Evolutionary conservation across 2,113 vertebrate species (phyloP).

Genomic region (Rhizomys pruinosus): DNA sequence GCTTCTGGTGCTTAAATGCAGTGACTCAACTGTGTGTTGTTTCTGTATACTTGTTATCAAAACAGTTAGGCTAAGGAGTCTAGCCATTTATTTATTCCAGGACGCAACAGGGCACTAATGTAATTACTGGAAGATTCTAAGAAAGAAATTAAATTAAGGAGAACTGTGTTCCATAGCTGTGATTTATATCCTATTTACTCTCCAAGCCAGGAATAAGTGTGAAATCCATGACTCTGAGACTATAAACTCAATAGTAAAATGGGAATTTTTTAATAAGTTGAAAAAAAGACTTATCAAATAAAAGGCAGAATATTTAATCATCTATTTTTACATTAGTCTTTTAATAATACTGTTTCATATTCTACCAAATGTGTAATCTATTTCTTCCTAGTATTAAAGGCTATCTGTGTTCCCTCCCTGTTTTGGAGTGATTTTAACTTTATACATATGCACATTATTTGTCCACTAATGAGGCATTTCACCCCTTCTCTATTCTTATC

Average conservation of each 20-base stretch:
- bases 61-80: conserved; percentile 54
- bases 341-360: conserved; percentile 34
- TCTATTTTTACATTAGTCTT: neutral
- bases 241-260: conserved; percentile 50
- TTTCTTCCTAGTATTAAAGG: neutral
- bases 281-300: neutral
- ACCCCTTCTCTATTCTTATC: conserved; percentile 15
- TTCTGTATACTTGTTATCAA: conserved; percentile 53
- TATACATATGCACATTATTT: conserved; percentile 30
- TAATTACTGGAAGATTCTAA: conserved; percentile 61
- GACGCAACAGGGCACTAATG: conserved; percentile 31
- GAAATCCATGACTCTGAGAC: neutral
- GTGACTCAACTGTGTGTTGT: conserved; percentile 34
- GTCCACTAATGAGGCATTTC: conserved; percentile 6
- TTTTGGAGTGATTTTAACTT: neutral
- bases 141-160: conserved; percentile 70
- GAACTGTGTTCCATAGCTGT: conserved; percentile 59
- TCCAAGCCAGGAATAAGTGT: conserved; percentile 12
- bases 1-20: neutral
- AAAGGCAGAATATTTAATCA: conserved; percentile 40
- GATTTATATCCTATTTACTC: conserved; percentile 57
- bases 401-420: neutral
- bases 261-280: neutral
- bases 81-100: conserved; percentile 27
- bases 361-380: conserved; percentile 4